Conservation (phyloP, 2,113 vertebrate genomes). For the Centropus bengalensis region DNA sequence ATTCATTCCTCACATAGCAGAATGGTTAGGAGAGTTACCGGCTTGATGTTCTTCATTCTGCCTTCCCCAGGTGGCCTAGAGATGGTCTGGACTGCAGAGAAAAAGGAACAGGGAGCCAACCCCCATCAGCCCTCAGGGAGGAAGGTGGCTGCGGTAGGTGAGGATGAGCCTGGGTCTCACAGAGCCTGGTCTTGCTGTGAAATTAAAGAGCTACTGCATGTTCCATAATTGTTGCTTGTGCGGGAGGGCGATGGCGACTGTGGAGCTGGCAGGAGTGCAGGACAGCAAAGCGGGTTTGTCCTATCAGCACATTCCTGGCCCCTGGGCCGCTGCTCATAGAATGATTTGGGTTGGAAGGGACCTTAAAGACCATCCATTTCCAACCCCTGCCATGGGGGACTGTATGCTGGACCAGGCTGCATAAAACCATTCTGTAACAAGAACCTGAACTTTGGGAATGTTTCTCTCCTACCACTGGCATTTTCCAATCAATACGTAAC, state of each 20-base stretch:
- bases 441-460: neutral
- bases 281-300: neutral
- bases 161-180: accelerated
- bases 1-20: slow-evolving; percentile 55
- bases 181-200: neutral
- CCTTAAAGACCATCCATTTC: too few relatives aligned
- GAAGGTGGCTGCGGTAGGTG: accelerated
- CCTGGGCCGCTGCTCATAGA: neutral
- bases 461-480: neutral
- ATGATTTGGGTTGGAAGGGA: too few relatives aligned
- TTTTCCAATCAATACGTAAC: neutral
- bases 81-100: neutral
- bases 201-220: neutral
- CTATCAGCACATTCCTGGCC: neutral
- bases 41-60: neutral
- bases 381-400: too few relatives aligned
- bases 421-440: neutral
- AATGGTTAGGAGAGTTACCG: neutral
- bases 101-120: neutral
- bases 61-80: slow-evolving; percentile 21
- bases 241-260: neutral
- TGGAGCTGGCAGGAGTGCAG: neutral
- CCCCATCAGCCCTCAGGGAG: accelerated
- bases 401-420: too few relatives aligned
- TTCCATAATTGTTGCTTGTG: neutral